Evolutionary conservation across 92 coral and sea anemone species (phyloP).

Genomic region (Hydrozoanthus gracilis): DNA sequence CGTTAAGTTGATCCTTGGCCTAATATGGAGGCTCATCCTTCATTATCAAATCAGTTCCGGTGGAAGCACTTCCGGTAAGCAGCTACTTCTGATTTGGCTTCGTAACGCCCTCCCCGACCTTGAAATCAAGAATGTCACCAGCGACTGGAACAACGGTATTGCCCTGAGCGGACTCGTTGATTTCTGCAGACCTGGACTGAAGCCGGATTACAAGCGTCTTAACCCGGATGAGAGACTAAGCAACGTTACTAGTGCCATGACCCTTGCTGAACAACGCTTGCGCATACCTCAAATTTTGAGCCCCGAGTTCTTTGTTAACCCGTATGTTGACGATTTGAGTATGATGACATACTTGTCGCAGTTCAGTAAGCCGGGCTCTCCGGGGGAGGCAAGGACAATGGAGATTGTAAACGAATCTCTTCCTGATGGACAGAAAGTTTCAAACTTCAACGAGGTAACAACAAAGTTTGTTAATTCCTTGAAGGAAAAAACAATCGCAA

Average conservation of each 20-base stretch:
- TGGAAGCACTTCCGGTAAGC: slow-evolving; percentile 94
- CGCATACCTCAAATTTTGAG: slow-evolving; percentile 86
- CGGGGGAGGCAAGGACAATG: slow-evolving; percentile 90
- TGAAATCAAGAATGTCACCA: slow-evolving; percentile 86
- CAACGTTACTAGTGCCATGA: slow-evolving; percentile 77
- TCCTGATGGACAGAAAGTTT: slow-evolving; percentile 71
- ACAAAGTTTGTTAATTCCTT: too few species aligned
- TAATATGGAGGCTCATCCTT: slow-evolving; percentile 95
- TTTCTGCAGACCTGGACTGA: slow-evolving; percentile 84
- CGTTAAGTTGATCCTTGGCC: slow-evolving; percentile 91
- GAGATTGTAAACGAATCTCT: slow-evolving; percentile 83
- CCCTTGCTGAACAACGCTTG: slow-evolving; percentile 78
- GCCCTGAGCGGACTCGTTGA: slow-evolving; percentile 84
- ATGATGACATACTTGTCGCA: slow-evolving; percentile 99
- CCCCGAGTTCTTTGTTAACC: slow-evolving; percentile 88
- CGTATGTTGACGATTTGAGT: slow-evolving; percentile 94
- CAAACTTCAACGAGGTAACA: slow-evolving; percentile 84
- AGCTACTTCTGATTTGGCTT: slow-evolving; percentile 87
- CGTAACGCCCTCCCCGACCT: slow-evolving; percentile 90
- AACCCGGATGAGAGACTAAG: slow-evolving; percentile 73
- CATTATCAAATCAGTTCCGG: slow-evolving; percentile 98
- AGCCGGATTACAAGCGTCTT: slow-evolving; percentile 83
- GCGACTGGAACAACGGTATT: slow-evolving; percentile 93
- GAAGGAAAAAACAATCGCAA: too few species aligned
- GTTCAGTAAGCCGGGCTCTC: slow-evolving; percentile 95